These are phyloP conservation scores for Oscheius sp. DNA, from an alignment of 2,888 invertebrate genomes.

Conservation along the genomic window DNA sequence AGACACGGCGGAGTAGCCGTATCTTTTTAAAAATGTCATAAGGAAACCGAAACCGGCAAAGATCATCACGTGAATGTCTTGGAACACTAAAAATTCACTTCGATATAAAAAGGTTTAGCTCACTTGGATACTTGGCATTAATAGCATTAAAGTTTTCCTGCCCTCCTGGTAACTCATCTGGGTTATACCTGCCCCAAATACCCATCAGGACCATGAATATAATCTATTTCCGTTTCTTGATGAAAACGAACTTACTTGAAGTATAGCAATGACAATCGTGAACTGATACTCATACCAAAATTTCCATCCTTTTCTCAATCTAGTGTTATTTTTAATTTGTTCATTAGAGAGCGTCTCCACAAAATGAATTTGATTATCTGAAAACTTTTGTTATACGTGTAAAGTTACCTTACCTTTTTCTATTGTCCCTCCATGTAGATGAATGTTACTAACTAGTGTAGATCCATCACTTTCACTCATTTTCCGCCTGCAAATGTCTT, in stretches of 20 bases:
- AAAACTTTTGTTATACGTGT: too few relatives aligned
- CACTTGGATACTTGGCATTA: conserved; percentile 43
- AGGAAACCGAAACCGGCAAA: conserved; percentile 93
- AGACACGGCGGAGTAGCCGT: conserved; percentile 87
- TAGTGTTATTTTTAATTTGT: neutral
- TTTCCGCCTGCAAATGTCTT: too few relatives aligned
- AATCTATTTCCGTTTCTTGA: conserved; percentile 35
- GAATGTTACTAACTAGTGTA: too few relatives aligned
- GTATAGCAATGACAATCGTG: neutral
- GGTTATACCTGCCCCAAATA: conserved; percentile 53
- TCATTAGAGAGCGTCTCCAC: too few relatives aligned
- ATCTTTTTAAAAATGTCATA: conserved; percentile 85
- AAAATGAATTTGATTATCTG: too few relatives aligned
- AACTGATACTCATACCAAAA: conserved; percentile 20
- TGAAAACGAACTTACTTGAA: neutral
- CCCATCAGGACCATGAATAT: conserved; percentile 61
- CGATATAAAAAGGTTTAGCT: conserved; percentile 15
- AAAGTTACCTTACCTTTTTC: too few relatives aligned
- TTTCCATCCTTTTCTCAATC: neutral
- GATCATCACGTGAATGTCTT: conserved; percentile 90
- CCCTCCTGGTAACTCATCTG: conserved; percentile 49
- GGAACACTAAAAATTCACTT: conserved; percentile 70
- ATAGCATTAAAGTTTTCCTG: conserved; percentile 33
- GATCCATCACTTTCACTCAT: too few relatives aligned
- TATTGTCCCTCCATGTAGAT: too few relatives aligned